These are phyloP conservation scores for Pedicia rivosa DNA, from an alignment of 2,888 invertebrate genomes.

Conservation along the genomic window DNA sequence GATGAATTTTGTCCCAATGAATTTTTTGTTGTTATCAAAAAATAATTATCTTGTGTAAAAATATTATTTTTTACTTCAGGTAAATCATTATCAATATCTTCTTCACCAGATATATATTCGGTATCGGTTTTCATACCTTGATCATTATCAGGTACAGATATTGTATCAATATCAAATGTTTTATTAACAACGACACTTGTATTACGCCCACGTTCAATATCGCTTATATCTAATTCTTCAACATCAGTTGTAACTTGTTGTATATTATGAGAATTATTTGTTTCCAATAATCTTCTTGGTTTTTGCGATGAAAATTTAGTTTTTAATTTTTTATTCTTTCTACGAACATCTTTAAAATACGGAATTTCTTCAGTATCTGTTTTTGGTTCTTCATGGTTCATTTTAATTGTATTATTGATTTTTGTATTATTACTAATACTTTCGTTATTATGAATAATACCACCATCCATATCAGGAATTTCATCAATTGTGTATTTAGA, in stretches of 20 bases:
- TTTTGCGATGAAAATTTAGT: slow-evolving; percentile 10
- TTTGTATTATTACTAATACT: slow-evolving; percentile 17
- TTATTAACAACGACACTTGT: too few species aligned
- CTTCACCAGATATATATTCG: slow-evolving; percentile 31
- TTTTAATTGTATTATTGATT: slow-evolving; percentile 15
- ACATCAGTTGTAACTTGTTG: slow-evolving; percentile 22
- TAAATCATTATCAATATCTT: slow-evolving; percentile 12
- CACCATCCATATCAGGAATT: slow-evolving; percentile 18
- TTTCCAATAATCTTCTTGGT: background rate
- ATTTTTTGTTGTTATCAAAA: slow-evolving; percentile 14
- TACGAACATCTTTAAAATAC: slow-evolving; percentile 20
- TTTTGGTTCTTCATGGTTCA: slow-evolving; percentile 25
- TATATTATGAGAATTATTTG: slow-evolving; percentile 9
- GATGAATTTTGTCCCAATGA: slow-evolving; percentile 4
- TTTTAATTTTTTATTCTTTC: slow-evolving; percentile 25
- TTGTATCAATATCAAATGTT: background rate
- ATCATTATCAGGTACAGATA: slow-evolving; percentile 5
- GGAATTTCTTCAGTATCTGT: slow-evolving; percentile 35
- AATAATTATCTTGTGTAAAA: slow-evolving; percentile 13
- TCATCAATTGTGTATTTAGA: slow-evolving; percentile 12
- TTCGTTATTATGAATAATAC: slow-evolving; percentile 14
- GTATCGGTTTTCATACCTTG: slow-evolving; percentile 25
- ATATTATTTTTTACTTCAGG: slow-evolving; percentile 7
- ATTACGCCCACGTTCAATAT: slow-evolving; percentile 20
- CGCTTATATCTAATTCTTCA: slow-evolving; percentile 30